These are phyloP conservation scores for Drepana arcuata DNA, from an alignment of 1,140 invertebrate genomes.

Conservation along the genomic window DNA sequence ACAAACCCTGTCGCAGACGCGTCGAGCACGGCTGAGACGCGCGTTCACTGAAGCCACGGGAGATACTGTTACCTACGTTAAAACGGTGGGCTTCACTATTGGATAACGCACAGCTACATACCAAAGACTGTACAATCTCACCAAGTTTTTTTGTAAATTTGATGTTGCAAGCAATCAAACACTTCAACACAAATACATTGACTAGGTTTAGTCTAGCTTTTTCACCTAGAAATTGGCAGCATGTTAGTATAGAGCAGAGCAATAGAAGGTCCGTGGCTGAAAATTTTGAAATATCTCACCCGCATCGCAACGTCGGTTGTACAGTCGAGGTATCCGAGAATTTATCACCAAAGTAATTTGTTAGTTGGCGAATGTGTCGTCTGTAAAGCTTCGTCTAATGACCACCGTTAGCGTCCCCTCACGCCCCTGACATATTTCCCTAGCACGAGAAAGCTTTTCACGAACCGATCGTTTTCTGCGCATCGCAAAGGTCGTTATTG, in stretches of 20 bases:
- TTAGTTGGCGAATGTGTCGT: conserved; percentile 67
- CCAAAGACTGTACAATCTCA: conserved; percentile 58
- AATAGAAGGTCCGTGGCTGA: too few relatives aligned
- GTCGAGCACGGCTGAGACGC: conserved; percentile 84
- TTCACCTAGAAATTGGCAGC: too few relatives aligned
- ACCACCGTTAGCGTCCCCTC: conserved; percentile 37
- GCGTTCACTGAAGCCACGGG: conserved; percentile 90
- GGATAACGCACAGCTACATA: conserved; percentile 47
- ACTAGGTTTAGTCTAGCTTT: too few relatives aligned
- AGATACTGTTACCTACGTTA: conserved; percentile 89
- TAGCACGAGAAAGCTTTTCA: conserved; percentile 47
- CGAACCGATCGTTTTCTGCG: conserved; percentile 43
- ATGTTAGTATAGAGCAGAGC: too few relatives aligned
- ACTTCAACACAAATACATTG: too few relatives aligned
- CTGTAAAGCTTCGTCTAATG: conserved; percentile 52
- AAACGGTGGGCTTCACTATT: conserved; percentile 80
- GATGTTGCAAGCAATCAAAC: too few relatives aligned
- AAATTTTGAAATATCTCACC: too few relatives aligned
- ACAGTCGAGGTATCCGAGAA: conserved; percentile 45
- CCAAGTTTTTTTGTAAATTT: too few relatives aligned
- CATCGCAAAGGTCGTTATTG: conserved; percentile 14
- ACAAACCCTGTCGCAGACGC: conserved; percentile 87
- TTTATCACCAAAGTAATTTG: conserved; percentile 51
- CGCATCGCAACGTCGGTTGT: too few relatives aligned
- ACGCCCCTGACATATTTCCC: conserved; percentile 30